Evolutionary conservation across 2,888 invertebrate species (phyloP).

Genomic region (Dromius quadrimaculatus): DNA sequence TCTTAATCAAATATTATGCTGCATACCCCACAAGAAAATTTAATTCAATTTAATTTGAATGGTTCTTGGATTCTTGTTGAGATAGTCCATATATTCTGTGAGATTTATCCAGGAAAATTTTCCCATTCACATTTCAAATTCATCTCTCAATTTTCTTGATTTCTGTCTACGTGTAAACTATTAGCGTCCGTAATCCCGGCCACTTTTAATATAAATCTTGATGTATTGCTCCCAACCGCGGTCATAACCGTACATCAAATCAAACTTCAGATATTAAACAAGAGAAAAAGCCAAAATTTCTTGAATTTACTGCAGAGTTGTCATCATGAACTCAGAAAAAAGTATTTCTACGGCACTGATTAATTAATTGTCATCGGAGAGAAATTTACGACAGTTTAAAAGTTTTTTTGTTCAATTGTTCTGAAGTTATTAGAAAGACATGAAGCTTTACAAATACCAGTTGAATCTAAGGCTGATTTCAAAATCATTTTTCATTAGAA

Average conservation of each 20-base stretch:
- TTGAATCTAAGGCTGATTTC: too few species aligned
- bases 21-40: too few species aligned
- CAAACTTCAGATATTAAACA: slow-evolving; percentile 23
- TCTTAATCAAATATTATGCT: too few species aligned
- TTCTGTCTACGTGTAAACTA: slow-evolving; percentile 37
- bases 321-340: not conserved
- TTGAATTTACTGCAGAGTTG: not conserved
- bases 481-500: too few species aligned
- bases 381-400: slow-evolving; percentile 17
- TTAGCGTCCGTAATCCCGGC: slow-evolving; percentile 25
- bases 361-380: slow-evolving; percentile 25
- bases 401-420: slow-evolving; percentile 20
- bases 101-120: too few species aligned
- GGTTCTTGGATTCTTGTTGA: too few species aligned
- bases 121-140: too few species aligned
- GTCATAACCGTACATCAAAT: slow-evolving; percentile 38
- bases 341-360: slow-evolving; percentile 22
- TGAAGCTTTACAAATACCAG: too few species aligned
- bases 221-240: slow-evolving; percentile 20
- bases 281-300: slow-evolving; percentile 10
- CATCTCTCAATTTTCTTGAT: too few species aligned
- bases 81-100: too few species aligned
- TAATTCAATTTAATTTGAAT: too few species aligned
- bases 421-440: not conserved
- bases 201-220: slow-evolving; percentile 35